These are phyloP conservation scores for Triplophysa yarkandensis DNA, from an alignment of 2,797 vertebrate species.

Conservation along the genomic window DNA sequence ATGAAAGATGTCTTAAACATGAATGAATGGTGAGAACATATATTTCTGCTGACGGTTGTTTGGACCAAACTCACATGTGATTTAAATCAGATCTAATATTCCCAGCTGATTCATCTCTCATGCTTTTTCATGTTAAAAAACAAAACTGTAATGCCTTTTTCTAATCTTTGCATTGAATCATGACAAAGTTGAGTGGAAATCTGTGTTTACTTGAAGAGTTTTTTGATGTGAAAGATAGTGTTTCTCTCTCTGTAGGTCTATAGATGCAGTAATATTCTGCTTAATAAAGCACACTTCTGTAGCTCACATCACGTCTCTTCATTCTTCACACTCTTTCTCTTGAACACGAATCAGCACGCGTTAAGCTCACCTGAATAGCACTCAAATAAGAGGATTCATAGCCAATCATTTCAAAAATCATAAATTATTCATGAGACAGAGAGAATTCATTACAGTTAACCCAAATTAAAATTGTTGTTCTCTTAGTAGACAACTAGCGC, in stretches of 20 bases:
- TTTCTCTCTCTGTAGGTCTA: conserved; percentile 82
- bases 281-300: conserved; percentile 88
- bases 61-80: conserved; percentile 78
- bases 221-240: conserved; percentile 73
- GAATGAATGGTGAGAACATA: not conserved
- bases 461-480: conserved; percentile 33
- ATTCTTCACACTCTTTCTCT: conserved; percentile 15
- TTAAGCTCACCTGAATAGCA: conserved; percentile 78
- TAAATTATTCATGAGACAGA: conserved; percentile 80
- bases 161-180: conserved; percentile 50
- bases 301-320: conserved; percentile 71
- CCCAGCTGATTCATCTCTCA: no score
- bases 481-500: not conserved
- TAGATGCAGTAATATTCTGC: conserved; percentile 85
- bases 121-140: not conserved
- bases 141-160: conserved; percentile 44
- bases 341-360: conserved; percentile 65
- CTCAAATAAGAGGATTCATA: conserved; percentile 76
- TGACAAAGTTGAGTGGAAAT: conserved; percentile 45
- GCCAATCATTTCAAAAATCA: conserved; percentile 82
- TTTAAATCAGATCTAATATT: no score
- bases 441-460: conserved; percentile 79
- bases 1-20: not conserved
- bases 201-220: no score
- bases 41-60: conserved; percentile 61